phyloP scores from a whole-genome alignment of 2,888 invertebrate species.

The Harpalus rubripes region DNA sequence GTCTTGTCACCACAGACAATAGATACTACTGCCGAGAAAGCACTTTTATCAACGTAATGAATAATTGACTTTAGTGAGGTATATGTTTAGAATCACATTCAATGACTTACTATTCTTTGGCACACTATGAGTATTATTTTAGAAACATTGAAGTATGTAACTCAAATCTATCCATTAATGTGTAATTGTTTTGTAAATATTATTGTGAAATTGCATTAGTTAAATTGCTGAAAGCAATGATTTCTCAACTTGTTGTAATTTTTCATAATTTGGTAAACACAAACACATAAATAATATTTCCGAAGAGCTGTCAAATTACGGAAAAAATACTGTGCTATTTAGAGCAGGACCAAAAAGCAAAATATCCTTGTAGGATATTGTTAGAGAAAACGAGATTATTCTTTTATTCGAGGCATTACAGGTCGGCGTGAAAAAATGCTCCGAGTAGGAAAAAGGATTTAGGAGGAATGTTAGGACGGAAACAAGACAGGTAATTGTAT shows the following conservation, averaged over 20 bases:
- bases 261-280: neutral
- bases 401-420: conserved; percentile 39
- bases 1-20: no score
- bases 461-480: conserved; percentile 11
- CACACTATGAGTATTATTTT: no score
- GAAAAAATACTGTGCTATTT: neutral
- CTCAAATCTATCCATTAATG: no score
- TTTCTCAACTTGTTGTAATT: neutral
- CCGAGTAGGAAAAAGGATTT: conserved; percentile 36
- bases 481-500: conserved; percentile 46
- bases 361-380: conserved; percentile 27
- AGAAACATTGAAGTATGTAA: no score
- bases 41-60: no score
- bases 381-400: conserved; percentile 39
- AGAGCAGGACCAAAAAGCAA: conserved; percentile 19
- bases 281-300: neutral
- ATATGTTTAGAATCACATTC: no score
- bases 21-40: no score
- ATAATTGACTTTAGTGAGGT: no score
- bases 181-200: no score
- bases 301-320: neutral
- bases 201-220: neutral
- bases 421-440: conserved; percentile 29
- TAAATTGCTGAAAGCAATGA: neutral
- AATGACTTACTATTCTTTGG: no score